Conservation (phyloP, 1,140 invertebrate genomes). For the Macrotrachela quadricornifera region DNA sequence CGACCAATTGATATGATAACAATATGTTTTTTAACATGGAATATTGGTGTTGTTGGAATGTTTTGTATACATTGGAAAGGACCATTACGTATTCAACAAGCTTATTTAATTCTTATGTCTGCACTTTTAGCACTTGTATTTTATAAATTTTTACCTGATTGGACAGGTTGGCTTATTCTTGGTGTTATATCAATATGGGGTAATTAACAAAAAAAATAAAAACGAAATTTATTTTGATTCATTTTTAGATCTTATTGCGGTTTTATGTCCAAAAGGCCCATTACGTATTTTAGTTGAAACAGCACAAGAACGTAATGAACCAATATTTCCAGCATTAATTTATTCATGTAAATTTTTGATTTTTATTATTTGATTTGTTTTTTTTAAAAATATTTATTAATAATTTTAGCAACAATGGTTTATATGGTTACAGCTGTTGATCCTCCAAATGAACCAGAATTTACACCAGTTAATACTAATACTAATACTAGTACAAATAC, state of each 20-base stretch:
- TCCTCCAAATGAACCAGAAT: neutral
- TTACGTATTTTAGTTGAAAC: constrained; percentile 89
- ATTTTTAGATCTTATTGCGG: constrained; percentile 71
- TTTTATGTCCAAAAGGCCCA: constrained; percentile 82
- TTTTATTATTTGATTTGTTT: neutral
- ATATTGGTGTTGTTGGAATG: constrained; percentile 91
- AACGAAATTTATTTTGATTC: constrained; percentile 4
- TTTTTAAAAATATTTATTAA: neutral
- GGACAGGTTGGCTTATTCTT: constrained; percentile 91
- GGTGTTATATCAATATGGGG: constrained; percentile 94
- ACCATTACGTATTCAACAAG: constrained; percentile 74
- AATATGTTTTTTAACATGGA: constrained; percentile 71
- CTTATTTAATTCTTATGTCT: constrained; percentile 84
- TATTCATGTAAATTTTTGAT: constrained; percentile 48
- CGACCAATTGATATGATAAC: constrained; percentile 86
- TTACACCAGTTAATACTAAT: neutral
- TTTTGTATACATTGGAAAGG: constrained; percentile 88
- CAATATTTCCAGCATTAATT: constrained; percentile 92
- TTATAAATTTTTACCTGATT: constrained; percentile 94
- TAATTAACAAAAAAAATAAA: constrained; percentile 28
- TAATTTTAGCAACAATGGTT: neutral
- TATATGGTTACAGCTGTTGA: neutral
- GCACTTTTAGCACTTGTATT: constrained; percentile 96
- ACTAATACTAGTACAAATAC: neutral
- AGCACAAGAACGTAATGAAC: constrained; percentile 92